Base-by-base conservation (phyloP, 2,888 invertebrate species). In the Clostera curtula region DNA sequence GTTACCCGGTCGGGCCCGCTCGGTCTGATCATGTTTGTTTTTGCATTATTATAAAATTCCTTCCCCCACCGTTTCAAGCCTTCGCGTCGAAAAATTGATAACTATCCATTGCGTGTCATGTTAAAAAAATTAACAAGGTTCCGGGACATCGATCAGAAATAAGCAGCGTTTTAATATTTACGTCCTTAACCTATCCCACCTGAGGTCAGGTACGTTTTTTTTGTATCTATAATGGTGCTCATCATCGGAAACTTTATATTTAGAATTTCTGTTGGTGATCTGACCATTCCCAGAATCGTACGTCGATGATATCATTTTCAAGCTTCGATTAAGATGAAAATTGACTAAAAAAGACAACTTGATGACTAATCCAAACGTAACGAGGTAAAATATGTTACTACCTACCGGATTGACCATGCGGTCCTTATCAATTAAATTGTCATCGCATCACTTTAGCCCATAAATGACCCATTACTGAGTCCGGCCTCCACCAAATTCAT, bases 11-110 rank as follows among this genome's bases (percentile, higher is more conserved):
- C 46, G 54, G 48, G 31, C 49, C 54, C 50, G 57, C 64, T 64
- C 71, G 49, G 58, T 58, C 61, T 56, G 58, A 67, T 70, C 76
- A 46, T 66, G 74, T 75, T 75, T 65, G 65, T 75, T 75, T 77
- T 79, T 74, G 67, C 72, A 67, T 61, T 68, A 70, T 75, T 77
- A 76, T 71, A 72, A 75, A 72, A 73, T 74, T 70, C 70, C 68
- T 56, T 54, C 46, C 51, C 49, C 33, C 48, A 36, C 46, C 30
- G 27, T 32, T 25, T 24, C 30, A 39, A 40, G 31, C 21, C n/a
- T 9, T 26, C 8, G 34, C 31, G 27, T 23, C 28, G 54, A 51
- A 33, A 44, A 34, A 16, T 27, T 29, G 29, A 21, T 27, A 30
- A 32, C 30, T 21, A 23, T 48, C 37, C 63, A 64, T 43, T 42